A percentile compares a stretch with the other conserved stretches of the same genome.
Evolutionary conservation across 64 coral and sea anemone genomes (phyloP).

Genomic region (Hydrozoanthus tunicans): DNA sequence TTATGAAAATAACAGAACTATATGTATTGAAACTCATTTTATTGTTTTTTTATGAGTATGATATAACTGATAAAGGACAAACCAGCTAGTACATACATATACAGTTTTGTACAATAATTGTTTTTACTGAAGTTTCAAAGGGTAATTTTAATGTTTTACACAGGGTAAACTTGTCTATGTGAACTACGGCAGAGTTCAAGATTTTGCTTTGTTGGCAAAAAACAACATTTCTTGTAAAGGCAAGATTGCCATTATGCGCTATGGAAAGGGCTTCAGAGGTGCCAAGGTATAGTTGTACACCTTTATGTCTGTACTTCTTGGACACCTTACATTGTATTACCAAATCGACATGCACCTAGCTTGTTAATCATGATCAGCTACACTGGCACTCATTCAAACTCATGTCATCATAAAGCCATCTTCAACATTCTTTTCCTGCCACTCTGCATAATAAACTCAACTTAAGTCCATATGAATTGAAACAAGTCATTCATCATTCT

Average conservation of each 20-base stretch:
- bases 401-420: too few relatives aligned
- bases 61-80: too few relatives aligned
- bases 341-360: too few relatives aligned
- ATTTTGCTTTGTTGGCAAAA: constrained; percentile 47
- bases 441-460: not conserved
- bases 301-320: not conserved
- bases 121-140: not conserved
- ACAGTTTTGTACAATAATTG: too few relatives aligned
- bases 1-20: too few relatives aligned
- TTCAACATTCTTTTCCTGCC: too few relatives aligned
- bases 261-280: constrained; percentile 56
- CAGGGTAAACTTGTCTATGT: constrained; percentile 84
- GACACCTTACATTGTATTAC: too few relatives aligned
- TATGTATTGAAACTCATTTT: too few relatives aligned
- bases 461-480: too few relatives aligned
- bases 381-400: too few relatives aligned
- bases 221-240: constrained; percentile 60
- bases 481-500: not conserved
- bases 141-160: not conserved
- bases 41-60: too few relatives aligned
- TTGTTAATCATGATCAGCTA: not conserved
- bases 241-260: constrained; percentile 62
- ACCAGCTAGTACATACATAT: too few relatives aligned
- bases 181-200: constrained; percentile 65
- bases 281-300: constrained; percentile 20